Base-by-base conservation (phyloP, 2,888 invertebrate species). In the Apodemia zela region DNA sequence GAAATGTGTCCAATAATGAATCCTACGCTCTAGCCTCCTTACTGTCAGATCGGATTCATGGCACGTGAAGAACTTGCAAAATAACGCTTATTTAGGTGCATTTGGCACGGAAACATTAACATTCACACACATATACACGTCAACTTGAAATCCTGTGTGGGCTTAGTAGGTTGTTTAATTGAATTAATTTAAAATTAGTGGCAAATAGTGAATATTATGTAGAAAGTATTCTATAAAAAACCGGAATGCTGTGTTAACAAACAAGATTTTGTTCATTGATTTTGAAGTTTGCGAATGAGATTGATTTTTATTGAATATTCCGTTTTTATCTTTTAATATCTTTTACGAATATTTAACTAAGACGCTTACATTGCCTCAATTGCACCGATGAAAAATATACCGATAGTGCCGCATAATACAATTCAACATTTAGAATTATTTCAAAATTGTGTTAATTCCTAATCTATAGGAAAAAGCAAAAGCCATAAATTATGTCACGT, bases 1-100 rank as follows among this genome's bases (percentile, higher is more conserved):
- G 59, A 66, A 68, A 66, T 66, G 63, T 51, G 58, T 66, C 54
- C 51, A 64, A 65, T 66, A 67, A 66, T 67, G 61, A 67, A 68
- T 63, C 59, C 57, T 61, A 68, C 64, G 65, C 64, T 67, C 54
- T 60, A 25, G 58, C 60, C 60, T 60, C 54, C 64, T 64, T 62
- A 62, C 42, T 54, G 61, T 64, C 35, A 57, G 57, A 63, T 54
- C 54, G 49, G 57, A 63, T 62, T 21, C 25, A 21, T 51, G 35
- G 33, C 47, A 60, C 25, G 49, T 29, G 62, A 57, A 13, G 45
- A 35, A 59, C 15, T 42, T 17, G 33, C 29, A 18, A n/a, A 25
- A 35, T 38, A 38, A 21, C 38, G 15, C 10, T 13, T 38, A 59
- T 59, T 35, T 38, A 38, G 21, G 25, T 54, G 62, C 49, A 15